Conservation (phyloP, 2,888 invertebrate genomes). For the Agrochola lota region DNA sequence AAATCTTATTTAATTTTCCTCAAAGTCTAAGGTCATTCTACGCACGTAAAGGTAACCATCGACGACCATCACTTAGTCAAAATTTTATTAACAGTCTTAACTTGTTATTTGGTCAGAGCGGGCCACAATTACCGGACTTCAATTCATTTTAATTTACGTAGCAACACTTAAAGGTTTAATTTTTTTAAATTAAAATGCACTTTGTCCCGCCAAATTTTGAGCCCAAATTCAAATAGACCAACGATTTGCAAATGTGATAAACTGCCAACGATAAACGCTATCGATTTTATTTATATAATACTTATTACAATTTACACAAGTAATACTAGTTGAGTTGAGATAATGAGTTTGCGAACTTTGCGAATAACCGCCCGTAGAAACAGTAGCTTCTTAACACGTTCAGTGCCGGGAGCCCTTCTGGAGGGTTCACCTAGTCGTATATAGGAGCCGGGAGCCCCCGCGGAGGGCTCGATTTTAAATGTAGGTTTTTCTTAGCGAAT, state of each 20-base stretch:
- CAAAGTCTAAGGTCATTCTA: no score
- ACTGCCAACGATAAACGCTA: conserved; percentile 55
- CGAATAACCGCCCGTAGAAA: conserved; percentile 7
- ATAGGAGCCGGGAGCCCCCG: no score
- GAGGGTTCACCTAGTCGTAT: no score
- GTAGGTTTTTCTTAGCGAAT: no score
- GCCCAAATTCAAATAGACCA: conserved; percentile 30
- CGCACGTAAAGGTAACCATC: background rate
- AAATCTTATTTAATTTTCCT: background rate
- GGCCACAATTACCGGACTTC: background rate
- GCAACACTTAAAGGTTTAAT: background rate
- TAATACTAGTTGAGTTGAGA: conserved; percentile 33
- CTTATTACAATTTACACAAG: conserved; percentile 30
- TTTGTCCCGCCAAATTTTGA: conserved; percentile 15
- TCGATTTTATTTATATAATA: conserved; percentile 53
- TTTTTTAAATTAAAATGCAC: conserved; percentile 10
- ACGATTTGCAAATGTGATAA: conserved; percentile 47
- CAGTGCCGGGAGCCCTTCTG: no score
- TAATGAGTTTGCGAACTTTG: conserved; percentile 31
- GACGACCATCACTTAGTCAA: background rate
- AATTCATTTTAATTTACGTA: conserved; percentile 8
- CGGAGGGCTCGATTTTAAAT: no score
- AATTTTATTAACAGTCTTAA: background rate
- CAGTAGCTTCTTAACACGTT: background rate
- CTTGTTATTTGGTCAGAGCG: background rate